These are phyloP conservation scores for Struthidea cinerea DNA, from an alignment of 2,113 vertebrate genomes.

Conservation along the genomic window DNA sequence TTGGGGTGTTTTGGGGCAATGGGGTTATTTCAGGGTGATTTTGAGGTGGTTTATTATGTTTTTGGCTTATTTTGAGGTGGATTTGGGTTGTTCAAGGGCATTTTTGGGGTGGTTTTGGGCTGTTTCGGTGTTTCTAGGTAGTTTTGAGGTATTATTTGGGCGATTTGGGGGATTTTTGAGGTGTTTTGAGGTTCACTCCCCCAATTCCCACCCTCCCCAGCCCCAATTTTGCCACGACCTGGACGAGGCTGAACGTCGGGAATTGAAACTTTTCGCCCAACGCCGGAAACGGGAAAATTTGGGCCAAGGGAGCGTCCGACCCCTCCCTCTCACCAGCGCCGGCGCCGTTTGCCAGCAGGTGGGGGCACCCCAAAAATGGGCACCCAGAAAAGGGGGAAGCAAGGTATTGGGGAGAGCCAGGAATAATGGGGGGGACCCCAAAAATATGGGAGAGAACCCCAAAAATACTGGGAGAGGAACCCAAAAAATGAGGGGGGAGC, in stretches of 20 bases:
- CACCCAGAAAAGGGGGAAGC: background rate
- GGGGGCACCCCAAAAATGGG: background rate
- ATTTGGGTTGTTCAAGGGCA: background rate
- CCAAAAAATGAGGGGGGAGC: background rate
- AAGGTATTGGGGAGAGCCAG: background rate
- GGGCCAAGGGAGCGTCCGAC: background rate
- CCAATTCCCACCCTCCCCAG: background rate
- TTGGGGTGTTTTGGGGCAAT: background rate
- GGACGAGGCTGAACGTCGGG: background rate
- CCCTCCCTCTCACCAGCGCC: background rate
- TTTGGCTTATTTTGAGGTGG: background rate
- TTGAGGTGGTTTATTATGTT: background rate
- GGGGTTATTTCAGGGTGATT: background rate
- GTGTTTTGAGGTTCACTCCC: background rate
- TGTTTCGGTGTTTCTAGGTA: background rate
- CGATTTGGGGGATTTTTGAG: background rate
- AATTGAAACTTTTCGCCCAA: background rate
- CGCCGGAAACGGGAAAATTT: background rate
- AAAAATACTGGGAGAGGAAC: background rate
- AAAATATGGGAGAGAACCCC: background rate
- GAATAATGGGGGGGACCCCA: background rate
- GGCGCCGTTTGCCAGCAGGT: background rate
- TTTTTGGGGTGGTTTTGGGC: background rate
- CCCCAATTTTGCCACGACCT: background rate
- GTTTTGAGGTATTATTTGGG: background rate